Evolutionary conservation across 2,113 vertebrate genomes (phyloP).

Genomic region (Sander vitreus): DNA sequence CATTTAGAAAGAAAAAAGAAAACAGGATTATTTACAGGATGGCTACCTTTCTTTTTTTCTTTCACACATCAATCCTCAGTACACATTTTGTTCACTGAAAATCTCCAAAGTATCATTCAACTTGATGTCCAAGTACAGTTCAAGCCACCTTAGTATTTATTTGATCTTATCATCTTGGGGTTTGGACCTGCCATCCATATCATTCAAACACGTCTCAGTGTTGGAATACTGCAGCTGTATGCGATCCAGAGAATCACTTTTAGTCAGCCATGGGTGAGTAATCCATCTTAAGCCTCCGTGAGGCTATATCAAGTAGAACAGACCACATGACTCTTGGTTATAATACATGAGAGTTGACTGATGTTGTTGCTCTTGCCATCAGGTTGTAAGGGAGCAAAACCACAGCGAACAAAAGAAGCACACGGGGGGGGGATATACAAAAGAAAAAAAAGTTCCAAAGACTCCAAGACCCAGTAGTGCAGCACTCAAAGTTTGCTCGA

Average conservation of each 20-base stretch:
- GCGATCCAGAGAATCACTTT: not conserved
- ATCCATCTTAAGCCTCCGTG: not conserved
- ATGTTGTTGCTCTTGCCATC: not conserved
- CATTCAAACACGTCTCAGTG: not conserved
- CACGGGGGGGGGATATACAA: not conserved
- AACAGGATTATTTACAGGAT: conserved; percentile 61
- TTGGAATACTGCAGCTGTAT: not conserved
- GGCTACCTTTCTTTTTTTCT: conserved; percentile 24
- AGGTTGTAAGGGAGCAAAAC: conserved; percentile 11
- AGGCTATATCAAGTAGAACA: not conserved
- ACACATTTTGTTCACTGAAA: not conserved
- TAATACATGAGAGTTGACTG: not conserved
- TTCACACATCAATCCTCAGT: conserved; percentile 1
- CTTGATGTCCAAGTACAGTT: not conserved
- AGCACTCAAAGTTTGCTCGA: conserved; percentile 36
- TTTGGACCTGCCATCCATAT: not conserved
- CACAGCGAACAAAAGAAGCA: conserved; percentile 20
- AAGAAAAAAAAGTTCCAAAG: not conserved
- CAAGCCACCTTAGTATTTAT: not conserved
- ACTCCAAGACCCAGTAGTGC: conserved; percentile 50
- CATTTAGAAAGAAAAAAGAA: conserved; percentile 3
- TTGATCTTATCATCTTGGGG: not conserved
- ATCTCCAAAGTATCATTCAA: not conserved
- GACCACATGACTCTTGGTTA: not conserved
- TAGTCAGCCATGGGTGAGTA: not conserved